These are phyloP conservation scores for Nemurella pictetii DNA, from an alignment of 2,888 invertebrate genomes.

Conservation along the genomic window DNA sequence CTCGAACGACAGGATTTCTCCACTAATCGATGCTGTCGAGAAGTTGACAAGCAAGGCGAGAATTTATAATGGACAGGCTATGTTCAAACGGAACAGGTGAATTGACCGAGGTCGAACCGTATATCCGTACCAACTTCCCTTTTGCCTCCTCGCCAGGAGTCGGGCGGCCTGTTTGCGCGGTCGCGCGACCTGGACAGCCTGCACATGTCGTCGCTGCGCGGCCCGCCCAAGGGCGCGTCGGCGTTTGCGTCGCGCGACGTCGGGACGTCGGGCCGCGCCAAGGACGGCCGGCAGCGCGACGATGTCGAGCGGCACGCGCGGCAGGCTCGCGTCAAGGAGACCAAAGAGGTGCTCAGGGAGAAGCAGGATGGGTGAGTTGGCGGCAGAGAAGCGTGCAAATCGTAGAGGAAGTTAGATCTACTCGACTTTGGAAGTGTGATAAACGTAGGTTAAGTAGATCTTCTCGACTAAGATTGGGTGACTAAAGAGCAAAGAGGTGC, in stretches of 20 bases:
- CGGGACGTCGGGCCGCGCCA: not conserved
- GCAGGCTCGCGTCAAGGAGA: not conserved
- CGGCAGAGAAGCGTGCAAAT: too few relatives aligned
- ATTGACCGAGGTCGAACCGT: too few relatives aligned
- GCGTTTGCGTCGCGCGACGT: not conserved
- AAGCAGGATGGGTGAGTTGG: not conserved
- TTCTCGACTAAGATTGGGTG: too few relatives aligned
- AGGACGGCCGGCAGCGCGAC: not conserved
- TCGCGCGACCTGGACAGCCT: not conserved
- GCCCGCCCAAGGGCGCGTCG: not conserved
- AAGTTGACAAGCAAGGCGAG: too few relatives aligned
- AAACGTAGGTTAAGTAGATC: too few relatives aligned
- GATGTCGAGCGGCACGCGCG: not conserved
- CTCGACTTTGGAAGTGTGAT: too few relatives aligned
- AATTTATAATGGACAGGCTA: too few relatives aligned
- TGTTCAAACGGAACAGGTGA: too few relatives aligned
- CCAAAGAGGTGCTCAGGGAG: not conserved
- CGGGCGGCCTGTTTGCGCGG: not conserved
- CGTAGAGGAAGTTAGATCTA: too few relatives aligned
- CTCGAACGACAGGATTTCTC: too few relatives aligned
- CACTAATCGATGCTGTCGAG: too few relatives aligned
- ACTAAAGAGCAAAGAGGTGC: not conserved
- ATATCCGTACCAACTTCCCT: too few relatives aligned
- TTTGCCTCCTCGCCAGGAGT: not conserved
- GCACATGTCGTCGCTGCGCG: constrained; percentile 7